Percentiles rank a stretch among this genome's conserved stretches.
phyloP scores from a whole-genome alignment of 2,888 invertebrate genomes.

The Mythimna vitellina region DNA sequence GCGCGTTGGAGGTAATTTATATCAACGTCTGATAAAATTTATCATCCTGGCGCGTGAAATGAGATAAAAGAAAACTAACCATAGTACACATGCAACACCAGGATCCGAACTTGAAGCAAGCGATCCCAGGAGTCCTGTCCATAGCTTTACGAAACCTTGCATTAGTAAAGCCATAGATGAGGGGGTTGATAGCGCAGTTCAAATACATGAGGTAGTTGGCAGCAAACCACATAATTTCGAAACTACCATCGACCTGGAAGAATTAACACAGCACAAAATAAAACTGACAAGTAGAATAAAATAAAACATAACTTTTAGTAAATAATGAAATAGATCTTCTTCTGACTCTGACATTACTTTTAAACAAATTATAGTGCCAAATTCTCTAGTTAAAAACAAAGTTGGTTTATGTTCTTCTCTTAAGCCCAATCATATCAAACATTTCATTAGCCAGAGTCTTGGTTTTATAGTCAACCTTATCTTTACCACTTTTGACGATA shows the following conservation, averaged over 20 bases:
- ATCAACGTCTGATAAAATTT: conserved; percentile 9
- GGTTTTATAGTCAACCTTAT: too few relatives aligned
- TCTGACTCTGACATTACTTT: too few relatives aligned
- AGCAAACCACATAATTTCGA: conserved; percentile 92
- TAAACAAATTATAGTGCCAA: too few relatives aligned
- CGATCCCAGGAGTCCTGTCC: conserved; percentile 87
- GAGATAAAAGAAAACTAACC: conserved; percentile 67
- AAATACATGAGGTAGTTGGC: conserved; percentile 93
- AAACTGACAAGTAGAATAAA: not conserved
- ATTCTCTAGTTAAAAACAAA: too few relatives aligned
- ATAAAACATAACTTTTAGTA: not conserved
- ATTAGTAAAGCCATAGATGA: conserved; percentile 94
- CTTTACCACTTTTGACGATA: too few relatives aligned
- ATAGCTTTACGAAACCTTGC: conserved; percentile 93
- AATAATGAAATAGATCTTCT: not conserved
- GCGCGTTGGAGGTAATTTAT: conserved; percentile 2
- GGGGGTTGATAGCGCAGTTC: conserved; percentile 94
- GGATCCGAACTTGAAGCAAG: conserved; percentile 84
- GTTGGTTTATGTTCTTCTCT: too few relatives aligned
- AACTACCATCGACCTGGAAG: conserved; percentile 89
- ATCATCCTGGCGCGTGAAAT: not conserved
- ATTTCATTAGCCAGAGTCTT: too few relatives aligned
- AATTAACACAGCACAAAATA: not conserved
- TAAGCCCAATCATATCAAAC: too few relatives aligned
- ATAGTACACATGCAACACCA: conserved; percentile 84